Evolutionary conservation across 1,140 invertebrate genomes (phyloP).

Genomic region (Sitodiplosis mosellana): DNA sequence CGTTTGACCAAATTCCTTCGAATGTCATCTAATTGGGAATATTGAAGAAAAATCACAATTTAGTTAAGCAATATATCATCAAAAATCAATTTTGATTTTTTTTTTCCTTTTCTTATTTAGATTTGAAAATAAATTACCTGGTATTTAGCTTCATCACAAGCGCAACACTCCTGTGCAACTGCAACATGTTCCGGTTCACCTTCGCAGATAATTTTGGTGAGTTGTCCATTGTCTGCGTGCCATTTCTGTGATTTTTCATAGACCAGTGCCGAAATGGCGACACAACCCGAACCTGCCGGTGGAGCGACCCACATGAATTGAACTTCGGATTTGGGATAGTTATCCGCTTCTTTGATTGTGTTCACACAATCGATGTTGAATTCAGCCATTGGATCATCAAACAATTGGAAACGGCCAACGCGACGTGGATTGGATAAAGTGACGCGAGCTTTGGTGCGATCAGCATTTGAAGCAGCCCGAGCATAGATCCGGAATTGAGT

Average conservation of each 20-base stretch:
- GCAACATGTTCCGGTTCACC: slow-evolving; percentile 24
- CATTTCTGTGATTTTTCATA: slow-evolving; percentile 63
- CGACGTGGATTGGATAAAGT: slow-evolving; percentile 24
- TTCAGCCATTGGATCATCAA: slow-evolving; percentile 53
- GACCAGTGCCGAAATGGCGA: slow-evolving; percentile 65
- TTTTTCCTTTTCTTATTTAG: neutral
- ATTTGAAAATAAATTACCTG: slow-evolving; percentile 33
- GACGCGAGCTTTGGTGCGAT: slow-evolving; percentile 19
- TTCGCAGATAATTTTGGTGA: slow-evolving; percentile 72
- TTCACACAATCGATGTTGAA: slow-evolving; percentile 78
- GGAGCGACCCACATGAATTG: slow-evolving; percentile 84
- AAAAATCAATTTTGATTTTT: too few relatives aligned
- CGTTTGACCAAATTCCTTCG: slow-evolving; percentile 89
- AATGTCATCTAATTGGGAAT: slow-evolving; percentile 60
- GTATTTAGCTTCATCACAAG: slow-evolving; percentile 83
- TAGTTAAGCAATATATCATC: neutral
- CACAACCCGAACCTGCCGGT: slow-evolving; percentile 61
- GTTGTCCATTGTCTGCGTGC: slow-evolving; percentile 75
- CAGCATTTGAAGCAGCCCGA: slow-evolving; percentile 36
- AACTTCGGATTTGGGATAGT: slow-evolving; percentile 66
- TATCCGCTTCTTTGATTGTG: slow-evolving; percentile 59
- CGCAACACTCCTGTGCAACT: slow-evolving; percentile 52
- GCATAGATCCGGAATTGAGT: slow-evolving; percentile 64
- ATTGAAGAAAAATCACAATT: neutral
- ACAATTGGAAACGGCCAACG: slow-evolving; percentile 62